Conservation (phyloP, 2,113 vertebrate species). For the Boulengeromyrus knoepffleri region DNA sequence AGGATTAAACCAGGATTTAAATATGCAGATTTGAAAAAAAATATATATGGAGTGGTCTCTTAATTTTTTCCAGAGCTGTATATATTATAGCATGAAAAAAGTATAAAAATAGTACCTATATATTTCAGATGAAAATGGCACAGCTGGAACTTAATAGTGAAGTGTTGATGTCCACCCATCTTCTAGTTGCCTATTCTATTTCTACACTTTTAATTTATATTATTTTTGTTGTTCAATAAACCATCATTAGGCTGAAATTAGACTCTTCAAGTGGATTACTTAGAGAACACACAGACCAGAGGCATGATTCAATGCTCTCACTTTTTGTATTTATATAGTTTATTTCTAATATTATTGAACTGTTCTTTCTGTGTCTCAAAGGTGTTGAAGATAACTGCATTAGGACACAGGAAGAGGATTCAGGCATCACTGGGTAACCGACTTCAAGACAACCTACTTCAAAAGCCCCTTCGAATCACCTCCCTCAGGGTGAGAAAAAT, state of each 20-base stretch:
- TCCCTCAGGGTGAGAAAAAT: slow-evolving; percentile 78
- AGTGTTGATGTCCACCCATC: no score
- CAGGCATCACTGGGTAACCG: slow-evolving; percentile 88
- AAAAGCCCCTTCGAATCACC: slow-evolving; percentile 89
- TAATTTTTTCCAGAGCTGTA: no score
- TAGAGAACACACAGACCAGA: neutral
- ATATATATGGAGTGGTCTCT: no score
- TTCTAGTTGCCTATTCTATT: neutral
- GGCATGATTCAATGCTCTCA: neutral
- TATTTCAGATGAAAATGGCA: neutral
- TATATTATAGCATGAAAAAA: no score
- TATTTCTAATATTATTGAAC: neutral
- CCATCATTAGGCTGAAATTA: neutral
- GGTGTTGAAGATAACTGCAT: slow-evolving; percentile 91
- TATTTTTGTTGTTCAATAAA: neutral
- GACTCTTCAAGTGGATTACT: neutral
- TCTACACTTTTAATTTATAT: neutral
- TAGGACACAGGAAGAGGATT: slow-evolving; percentile 94
- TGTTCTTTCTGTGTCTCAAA: slow-evolving; percentile 47
- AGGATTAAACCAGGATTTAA: no score
- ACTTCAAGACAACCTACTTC: slow-evolving; percentile 89
- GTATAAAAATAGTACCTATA: neutral
- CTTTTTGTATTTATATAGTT: neutral
- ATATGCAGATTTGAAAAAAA: no score
- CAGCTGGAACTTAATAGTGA: neutral